These are phyloP conservation scores for Norana najaformis DNA, from an alignment of 2,888 invertebrate genomes.

Conservation along the genomic window DNA sequence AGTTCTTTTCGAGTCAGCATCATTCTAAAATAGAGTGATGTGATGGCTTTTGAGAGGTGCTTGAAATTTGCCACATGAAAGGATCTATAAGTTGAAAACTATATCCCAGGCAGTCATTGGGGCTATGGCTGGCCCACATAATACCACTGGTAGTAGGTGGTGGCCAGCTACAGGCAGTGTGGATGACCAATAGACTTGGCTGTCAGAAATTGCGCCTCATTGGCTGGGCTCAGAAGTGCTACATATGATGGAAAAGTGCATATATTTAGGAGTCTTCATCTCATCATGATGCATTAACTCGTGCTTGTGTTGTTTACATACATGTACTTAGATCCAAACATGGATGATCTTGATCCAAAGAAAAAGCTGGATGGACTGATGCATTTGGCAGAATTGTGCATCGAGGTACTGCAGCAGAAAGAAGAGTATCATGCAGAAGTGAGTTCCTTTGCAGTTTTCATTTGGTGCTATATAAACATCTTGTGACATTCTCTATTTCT, in stretches of 20 bases:
- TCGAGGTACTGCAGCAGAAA: slow-evolving; percentile 96
- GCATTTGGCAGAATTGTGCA: slow-evolving; percentile 94
- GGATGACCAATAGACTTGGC: background rate
- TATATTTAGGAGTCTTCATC: background rate
- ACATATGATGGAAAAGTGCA: background rate
- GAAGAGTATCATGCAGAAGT: slow-evolving; percentile 99
- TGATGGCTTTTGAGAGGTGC: background rate
- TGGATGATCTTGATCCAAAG: slow-evolving; percentile 50
- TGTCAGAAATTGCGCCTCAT: background rate
- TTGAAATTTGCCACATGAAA: too few species aligned
- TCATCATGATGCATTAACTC: background rate
- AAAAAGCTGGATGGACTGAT: slow-evolving; percentile 84
- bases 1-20: too few species aligned
- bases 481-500: background rate
- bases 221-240: background rate
- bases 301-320: background rate
- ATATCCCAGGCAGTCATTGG: background rate
- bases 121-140: background rate
- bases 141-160: background rate
- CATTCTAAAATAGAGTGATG: too few species aligned
- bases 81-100: background rate
- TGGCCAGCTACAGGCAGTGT: background rate
- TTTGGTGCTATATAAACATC: background rate
- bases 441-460: slow-evolving; percentile 55
- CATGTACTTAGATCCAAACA: slow-evolving; percentile 1